A percentile compares a stretch with the other conserved stretches of the same genome.
phyloP scores from a whole-genome alignment of 2,888 invertebrate genomes.

The Didymodactylos carnosus region DNA sequence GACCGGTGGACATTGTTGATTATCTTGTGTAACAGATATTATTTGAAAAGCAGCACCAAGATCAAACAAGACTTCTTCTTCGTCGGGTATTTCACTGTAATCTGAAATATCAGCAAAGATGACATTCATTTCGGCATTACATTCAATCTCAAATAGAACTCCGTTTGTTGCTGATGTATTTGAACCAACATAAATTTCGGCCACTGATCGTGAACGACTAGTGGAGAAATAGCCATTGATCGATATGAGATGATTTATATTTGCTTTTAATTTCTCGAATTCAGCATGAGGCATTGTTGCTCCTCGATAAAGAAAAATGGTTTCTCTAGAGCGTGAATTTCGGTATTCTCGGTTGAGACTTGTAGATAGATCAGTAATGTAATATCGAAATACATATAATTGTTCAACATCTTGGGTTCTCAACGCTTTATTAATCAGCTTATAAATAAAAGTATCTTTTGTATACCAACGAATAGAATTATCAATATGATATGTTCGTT shows the following conservation, averaged over 20 bases:
- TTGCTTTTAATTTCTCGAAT: background rate
- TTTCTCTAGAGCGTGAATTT: background rate
- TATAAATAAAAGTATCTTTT: background rate
- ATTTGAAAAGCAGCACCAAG: background rate
- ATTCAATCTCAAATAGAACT: background rate
- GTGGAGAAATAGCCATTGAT: background rate
- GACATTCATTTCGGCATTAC: background rate
- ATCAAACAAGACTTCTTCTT: background rate
- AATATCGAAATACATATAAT: background rate
- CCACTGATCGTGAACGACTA: background rate
- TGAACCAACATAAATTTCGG: background rate
- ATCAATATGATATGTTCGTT: background rate
- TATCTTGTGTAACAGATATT: background rate
- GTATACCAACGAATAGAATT: background rate
- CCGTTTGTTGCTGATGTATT: background rate
- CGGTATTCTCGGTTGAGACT: background rate
- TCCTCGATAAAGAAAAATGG: background rate
- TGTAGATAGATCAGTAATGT: background rate
- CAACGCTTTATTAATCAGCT: background rate
- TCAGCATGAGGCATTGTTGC: background rate
- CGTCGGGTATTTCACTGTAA: background rate
- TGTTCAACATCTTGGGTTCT: background rate
- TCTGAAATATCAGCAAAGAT: background rate
- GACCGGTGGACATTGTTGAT: background rate
- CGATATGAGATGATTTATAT: background rate